phyloP scores from a whole-genome alignment of 1,140 invertebrate species.

The Drosophila quadrilineata region DNA sequence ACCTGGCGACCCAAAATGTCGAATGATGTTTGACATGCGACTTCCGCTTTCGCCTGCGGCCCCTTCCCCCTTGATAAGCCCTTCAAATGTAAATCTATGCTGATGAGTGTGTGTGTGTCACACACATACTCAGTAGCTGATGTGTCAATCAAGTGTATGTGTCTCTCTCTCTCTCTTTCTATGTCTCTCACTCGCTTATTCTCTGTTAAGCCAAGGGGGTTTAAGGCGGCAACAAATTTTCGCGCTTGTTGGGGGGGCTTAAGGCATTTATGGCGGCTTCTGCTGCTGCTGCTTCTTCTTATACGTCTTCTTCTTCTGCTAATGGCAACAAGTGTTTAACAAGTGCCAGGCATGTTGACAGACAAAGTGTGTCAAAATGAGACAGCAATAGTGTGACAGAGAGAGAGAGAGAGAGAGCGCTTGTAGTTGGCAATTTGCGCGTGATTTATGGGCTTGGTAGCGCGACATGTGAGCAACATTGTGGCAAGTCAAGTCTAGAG shows the following conservation, averaged over 20 bases:
- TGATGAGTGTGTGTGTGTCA: neutral
- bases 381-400: too few relatives aligned
- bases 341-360: constrained; percentile 19
- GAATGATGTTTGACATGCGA: constrained; percentile 42
- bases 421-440: constrained; percentile 39
- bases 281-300: too few relatives aligned
- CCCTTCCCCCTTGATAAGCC: constrained; percentile 13
- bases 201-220: constrained; percentile 30
- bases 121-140: constrained; percentile 8
- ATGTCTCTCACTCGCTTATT: too few relatives aligned
- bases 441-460: constrained; percentile 55
- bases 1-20: constrained; percentile 36
- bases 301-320: too few relatives aligned
- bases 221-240: constrained; percentile 17
- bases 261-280: constrained; percentile 19
- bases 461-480: constrained; percentile 27
- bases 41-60: constrained; percentile 46
- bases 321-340: constrained; percentile 61
- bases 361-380: neutral
- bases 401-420: neutral
- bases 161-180: too few relatives aligned
- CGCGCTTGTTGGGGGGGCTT: constrained; percentile 18
- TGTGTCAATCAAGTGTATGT: constrained; percentile 35
- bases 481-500: constrained; percentile 7
- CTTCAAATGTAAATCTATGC: neutral